Percentiles rank a stretch among this genome's conserved stretches.
phyloP scores from a whole-genome alignment of 1,140 invertebrate genomes.

The Potamilus streckersoni region DNA sequence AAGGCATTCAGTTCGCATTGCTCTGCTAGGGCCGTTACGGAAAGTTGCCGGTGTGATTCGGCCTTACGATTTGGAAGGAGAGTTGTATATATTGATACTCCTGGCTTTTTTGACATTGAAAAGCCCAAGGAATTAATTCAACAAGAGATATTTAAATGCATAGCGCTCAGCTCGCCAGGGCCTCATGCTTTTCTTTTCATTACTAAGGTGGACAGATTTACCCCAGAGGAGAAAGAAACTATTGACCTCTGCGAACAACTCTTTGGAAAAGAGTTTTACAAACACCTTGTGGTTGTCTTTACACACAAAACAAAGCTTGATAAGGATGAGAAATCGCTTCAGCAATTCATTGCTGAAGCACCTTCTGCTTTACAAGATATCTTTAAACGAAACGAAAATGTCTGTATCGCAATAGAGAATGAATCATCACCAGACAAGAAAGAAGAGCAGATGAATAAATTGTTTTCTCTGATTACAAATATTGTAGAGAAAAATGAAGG shows the following conservation, averaged over 20 bases:
- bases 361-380: background rate
- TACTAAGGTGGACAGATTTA: constrained; percentile 20
- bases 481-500: background rate
- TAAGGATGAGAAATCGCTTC: background rate
- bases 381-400: background rate
- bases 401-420: constrained; percentile 5
- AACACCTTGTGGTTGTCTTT: constrained; percentile 11
- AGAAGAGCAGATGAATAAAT: background rate
- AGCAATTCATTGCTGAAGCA: background rate
- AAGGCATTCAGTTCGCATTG: constrained; percentile 12
- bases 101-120: constrained; percentile 24
- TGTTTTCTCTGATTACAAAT: background rate
- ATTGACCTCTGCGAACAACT: background rate
- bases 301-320: constrained; percentile 7
- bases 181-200: constrained; percentile 30
- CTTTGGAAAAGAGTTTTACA: constrained; percentile 12
- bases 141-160: constrained; percentile 12
- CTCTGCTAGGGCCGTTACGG: constrained; percentile 2
- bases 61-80: constrained; percentile 18
- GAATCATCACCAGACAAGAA: background rate
- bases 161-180: constrained; percentile 26
- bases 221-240: no score
- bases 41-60: constrained; percentile 10
- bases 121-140: constrained; percentile 10
- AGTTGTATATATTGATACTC: constrained; percentile 31